phyloP scores from a whole-genome alignment of 2,797 vertebrate genomes.

The Tenualosa ilisha region DNA sequence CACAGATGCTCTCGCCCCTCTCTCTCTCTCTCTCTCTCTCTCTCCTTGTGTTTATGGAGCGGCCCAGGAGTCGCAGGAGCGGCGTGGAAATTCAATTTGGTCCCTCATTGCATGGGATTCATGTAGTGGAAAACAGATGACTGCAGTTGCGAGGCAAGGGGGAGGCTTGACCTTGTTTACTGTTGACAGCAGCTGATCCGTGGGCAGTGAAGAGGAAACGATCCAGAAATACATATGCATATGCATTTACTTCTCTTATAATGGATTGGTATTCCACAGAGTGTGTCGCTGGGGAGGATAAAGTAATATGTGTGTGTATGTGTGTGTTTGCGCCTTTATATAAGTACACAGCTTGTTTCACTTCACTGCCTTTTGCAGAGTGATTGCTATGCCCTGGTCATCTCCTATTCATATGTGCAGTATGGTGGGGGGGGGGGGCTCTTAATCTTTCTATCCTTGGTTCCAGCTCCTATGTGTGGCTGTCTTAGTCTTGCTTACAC shows the following conservation, averaged over 20 bases:
- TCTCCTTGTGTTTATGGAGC: conserved; percentile 44
- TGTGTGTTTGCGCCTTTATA: neutral
- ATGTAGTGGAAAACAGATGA: conserved; percentile 48
- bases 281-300: neutral
- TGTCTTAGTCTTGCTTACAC: too few species aligned
- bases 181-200: conserved; percentile 33
- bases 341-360: neutral
- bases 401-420: neutral
- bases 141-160: conserved; percentile 33
- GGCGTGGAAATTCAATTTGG: conserved; percentile 55
- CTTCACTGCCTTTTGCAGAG: neutral
- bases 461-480: too few species aligned
- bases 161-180: conserved; percentile 49
- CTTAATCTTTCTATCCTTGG: too few species aligned
- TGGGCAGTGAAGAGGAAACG: conserved; percentile 11
- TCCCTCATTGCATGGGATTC: conserved; percentile 47
- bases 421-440: too few species aligned
- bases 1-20: conserved; percentile 41
- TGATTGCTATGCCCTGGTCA: neutral
- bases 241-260: neutral
- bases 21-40: neutral
- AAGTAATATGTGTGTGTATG: neutral
- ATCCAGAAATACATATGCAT: conserved; percentile 8
- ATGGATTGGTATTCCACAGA: conserved; percentile 5
- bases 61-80: conserved; percentile 33